phyloP scores from a whole-genome alignment of 2,888 invertebrate species.

The Dynastes hyllus region DNA sequence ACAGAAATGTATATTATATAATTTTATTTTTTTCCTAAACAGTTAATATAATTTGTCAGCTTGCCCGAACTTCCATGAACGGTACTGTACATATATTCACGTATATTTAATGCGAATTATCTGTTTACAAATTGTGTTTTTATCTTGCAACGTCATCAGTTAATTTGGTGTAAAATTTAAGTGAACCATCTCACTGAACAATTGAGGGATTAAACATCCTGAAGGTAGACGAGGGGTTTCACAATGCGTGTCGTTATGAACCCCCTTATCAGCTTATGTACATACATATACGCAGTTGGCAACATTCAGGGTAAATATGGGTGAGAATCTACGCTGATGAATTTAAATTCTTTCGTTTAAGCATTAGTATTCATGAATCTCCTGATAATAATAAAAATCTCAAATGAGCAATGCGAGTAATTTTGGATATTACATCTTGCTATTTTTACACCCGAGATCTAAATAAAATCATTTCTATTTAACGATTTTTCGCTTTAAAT shows the following conservation, averaged over 20 bases:
- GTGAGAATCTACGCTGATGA: neutral
- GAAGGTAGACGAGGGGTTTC: neutral
- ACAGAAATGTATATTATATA: too few relatives aligned
- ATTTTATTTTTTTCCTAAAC: too few relatives aligned
- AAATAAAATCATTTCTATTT: neutral
- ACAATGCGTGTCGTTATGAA: neutral
- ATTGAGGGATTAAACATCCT: neutral
- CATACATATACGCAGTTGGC: neutral
- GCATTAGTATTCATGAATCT: neutral
- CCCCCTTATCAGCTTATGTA: neutral
- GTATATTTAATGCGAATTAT: neutral
- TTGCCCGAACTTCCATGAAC: too few relatives aligned
- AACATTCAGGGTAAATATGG: neutral
- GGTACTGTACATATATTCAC: too few relatives aligned
- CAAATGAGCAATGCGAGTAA: neutral
- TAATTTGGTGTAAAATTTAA: constrained; percentile 12
- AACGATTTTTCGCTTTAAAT: neutral
- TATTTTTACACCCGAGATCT: neutral
- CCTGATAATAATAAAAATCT: neutral
- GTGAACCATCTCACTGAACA: neutral
- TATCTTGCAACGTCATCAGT: neutral
- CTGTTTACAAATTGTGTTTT: neutral
- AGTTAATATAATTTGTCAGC: too few relatives aligned
- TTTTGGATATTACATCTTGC: neutral
- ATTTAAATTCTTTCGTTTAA: neutral